A percentile compares a stretch with the other conserved stretches of the same genome.
Evolutionary conservation across 30 jellyfish, hydroid and myxozoan genomes (phyloP).

Genomic region (Catostylus mosaicus): DNA sequence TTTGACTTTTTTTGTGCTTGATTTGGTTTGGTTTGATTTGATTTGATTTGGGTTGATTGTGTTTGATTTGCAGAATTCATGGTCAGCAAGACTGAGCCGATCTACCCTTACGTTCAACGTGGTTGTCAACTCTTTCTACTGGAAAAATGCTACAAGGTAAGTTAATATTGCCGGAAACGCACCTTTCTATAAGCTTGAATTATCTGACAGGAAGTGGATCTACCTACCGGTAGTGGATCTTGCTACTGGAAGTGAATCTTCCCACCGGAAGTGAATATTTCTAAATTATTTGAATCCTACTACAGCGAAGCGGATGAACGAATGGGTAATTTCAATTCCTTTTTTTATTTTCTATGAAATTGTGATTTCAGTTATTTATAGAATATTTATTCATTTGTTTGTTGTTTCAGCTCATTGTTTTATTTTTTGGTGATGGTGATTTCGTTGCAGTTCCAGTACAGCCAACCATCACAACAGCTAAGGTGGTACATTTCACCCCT

Average conservation of each 20-base stretch:
- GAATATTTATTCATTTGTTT: neutral
- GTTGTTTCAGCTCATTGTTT: neutral
- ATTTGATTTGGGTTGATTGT: no score
- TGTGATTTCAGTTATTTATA: neutral
- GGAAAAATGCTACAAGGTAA: slow-evolving; percentile 42
- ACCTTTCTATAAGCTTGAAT: neutral
- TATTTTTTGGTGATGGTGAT: neutral
- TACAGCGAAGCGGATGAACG: neutral
- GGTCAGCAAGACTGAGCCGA: slow-evolving; percentile 17
- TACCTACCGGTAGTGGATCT: no score
- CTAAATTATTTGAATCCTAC: no score
- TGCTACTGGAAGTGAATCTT: no score
- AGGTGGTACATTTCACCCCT: no score
- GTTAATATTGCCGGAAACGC: no score
- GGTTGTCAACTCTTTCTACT: slow-evolving; percentile 39
- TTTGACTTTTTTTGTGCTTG: no score
- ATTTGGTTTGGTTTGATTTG: no score
- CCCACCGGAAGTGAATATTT: no score
- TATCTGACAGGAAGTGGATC: no score
- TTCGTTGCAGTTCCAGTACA: neutral
- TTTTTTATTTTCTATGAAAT: neutral
- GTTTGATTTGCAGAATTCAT: neutral
- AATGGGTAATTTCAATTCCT: neutral
- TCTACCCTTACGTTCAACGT: slow-evolving; percentile 10
- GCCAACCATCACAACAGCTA: neutral